These are phyloP conservation scores for Saguinus midas DNA, from an alignment of 2,113 vertebrate species.

Conservation along the genomic window DNA sequence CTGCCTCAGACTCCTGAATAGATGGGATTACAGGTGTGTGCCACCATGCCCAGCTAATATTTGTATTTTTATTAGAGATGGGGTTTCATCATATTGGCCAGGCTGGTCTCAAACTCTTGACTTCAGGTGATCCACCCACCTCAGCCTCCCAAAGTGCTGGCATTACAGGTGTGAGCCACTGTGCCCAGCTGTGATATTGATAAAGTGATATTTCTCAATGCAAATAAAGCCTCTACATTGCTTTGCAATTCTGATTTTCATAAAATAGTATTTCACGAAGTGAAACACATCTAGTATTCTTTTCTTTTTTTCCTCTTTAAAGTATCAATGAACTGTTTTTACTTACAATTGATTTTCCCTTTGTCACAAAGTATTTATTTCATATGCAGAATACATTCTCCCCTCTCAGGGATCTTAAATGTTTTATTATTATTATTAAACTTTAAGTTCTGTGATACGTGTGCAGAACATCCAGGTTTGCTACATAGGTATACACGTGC, in stretches of 20 bases:
- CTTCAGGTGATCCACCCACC: too few species aligned
- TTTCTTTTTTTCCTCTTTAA: background rate
- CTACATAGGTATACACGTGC: too few species aligned
- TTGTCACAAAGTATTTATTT: background rate
- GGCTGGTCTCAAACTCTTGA: too few species aligned
- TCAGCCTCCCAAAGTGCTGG: too few species aligned
- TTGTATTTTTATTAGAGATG: too few species aligned
- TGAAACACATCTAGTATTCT: background rate
- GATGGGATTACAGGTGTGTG: too few species aligned
- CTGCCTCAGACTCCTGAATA: too few species aligned
- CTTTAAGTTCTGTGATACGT: too few species aligned
- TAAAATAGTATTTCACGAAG: conserved; percentile 3
- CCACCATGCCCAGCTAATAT: too few species aligned
- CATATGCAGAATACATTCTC: background rate
- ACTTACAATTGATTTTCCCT: background rate
- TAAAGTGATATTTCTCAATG: background rate
- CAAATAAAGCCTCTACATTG: background rate
- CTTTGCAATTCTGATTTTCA: background rate
- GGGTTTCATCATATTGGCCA: rapidly evolving
- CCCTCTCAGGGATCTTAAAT: background rate
- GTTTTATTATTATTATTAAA: background rate
- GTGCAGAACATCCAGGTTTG: too few species aligned
- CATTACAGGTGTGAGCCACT: too few species aligned
- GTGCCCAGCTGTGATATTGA: background rate
- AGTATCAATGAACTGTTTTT: background rate